Percentiles rank a stretch among this genome's conserved stretches.
These are phyloP conservation scores for Indri indri DNA, from an alignment of 2,113 vertebrate genomes.

Conservation along the genomic window DNA sequence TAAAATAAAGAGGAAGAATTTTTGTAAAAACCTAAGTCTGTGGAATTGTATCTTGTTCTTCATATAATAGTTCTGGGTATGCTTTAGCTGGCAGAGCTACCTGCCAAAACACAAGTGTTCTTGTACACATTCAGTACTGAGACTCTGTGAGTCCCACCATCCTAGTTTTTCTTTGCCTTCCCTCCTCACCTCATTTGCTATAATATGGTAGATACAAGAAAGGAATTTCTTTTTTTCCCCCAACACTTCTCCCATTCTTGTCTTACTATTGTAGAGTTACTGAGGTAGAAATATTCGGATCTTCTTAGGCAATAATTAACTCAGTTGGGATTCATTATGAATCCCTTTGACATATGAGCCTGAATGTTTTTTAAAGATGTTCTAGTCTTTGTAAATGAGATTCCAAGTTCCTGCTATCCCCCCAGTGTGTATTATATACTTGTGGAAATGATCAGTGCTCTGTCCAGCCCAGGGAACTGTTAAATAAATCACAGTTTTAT, in stretches of 20 bases:
- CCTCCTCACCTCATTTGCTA: neutral
- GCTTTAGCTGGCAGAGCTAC: neutral
- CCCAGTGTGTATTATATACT: neutral
- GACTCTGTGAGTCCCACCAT: neutral
- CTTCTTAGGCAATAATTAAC: neutral
- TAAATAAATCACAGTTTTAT: neutral
- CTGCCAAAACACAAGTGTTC: neutral
- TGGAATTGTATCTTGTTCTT: neutral
- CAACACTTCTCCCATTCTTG: neutral
- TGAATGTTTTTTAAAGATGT: neutral
- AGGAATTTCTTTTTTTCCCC: neutral
- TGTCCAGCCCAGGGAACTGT: neutral
- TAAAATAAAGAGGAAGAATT: neutral
- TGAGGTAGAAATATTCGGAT: neutral
- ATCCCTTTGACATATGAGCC: neutral
- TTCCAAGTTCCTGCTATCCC: neutral
- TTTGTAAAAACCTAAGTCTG: neutral
- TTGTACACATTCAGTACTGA: neutral
- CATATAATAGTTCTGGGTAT: neutral
- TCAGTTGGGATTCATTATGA: neutral
- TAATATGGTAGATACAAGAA: neutral
- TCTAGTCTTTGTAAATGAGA: neutral
- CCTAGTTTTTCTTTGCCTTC: neutral
- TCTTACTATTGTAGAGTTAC: neutral
- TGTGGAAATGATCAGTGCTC: neutral